Percentiles rank a stretch among this genome's conserved stretches.
phyloP scores from a whole-genome alignment of 35 echinoderm and acorn worm species.

The Acanthaster planci region DNA sequence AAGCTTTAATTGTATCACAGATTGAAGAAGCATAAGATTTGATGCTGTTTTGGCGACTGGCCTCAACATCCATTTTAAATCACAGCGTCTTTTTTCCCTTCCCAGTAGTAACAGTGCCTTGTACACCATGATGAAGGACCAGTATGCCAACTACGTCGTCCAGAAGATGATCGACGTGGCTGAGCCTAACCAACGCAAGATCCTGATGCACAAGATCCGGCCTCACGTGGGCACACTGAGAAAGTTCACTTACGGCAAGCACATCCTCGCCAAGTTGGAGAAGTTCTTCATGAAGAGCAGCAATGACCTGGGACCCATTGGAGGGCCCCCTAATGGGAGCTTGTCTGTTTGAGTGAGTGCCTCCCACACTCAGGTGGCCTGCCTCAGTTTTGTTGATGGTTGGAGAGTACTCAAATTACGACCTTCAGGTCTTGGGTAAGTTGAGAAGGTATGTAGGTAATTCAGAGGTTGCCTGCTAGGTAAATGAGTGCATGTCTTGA shows the following conservation, averaged over 20 bases:
- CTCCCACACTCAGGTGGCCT: not conserved
- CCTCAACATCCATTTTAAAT: not conserved
- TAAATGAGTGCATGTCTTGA: not conserved
- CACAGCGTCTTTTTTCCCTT: not conserved
- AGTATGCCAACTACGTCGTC: conserved; percentile 99
- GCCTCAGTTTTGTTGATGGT: too few relatives aligned
- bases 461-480: not conserved
- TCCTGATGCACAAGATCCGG: conserved; percentile 98
- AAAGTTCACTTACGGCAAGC: conserved; percentile 99
- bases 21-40: too few relatives aligned
- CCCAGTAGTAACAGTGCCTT: conserved; percentile 80
- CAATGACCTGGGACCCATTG: conserved; percentile 94
- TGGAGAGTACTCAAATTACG: too few relatives aligned
- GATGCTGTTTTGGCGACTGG: not conserved
- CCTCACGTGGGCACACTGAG: conserved; percentile 87
- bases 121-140: conserved; percentile 99
- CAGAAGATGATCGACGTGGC: conserved; percentile 99
- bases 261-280: conserved; percentile 99
- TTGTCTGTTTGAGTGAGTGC: conserved; percentile 20
- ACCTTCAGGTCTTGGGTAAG: too few relatives aligned
- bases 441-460: too few relatives aligned
- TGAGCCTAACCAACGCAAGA: conserved; percentile 95
- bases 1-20: too few relatives aligned
- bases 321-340: conserved; percentile 83
- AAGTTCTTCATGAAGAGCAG: conserved; percentile 99